A percentile compares a stretch with the other conserved stretches of the same genome.
These are phyloP conservation scores for Leucoraja ocellata DNA, from an alignment of 2,797 vertebrate genomes.

Conservation along the genomic window DNA sequence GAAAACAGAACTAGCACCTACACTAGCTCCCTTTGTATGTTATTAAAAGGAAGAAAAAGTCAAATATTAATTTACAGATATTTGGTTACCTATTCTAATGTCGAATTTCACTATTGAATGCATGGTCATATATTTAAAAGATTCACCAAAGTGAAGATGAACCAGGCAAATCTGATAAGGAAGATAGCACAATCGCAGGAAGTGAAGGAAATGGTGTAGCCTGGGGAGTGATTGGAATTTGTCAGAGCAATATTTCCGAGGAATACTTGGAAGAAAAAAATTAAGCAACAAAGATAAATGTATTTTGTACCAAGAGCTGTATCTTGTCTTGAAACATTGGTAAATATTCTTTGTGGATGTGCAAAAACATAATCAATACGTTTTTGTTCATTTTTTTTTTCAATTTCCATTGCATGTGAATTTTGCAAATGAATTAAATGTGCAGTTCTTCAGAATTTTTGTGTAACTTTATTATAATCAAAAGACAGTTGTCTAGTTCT, in stretches of 20 bases:
- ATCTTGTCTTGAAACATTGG: not conserved
- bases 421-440: not conserved
- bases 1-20: not conserved
- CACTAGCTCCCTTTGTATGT: not conserved
- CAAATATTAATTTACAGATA: not conserved
- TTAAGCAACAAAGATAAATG: not conserved
- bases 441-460: not conserved
- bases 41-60: not conserved
- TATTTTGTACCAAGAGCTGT: not conserved
- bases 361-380: not conserved
- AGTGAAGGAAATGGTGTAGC: not conserved
- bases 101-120: not conserved
- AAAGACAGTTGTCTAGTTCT: not conserved
- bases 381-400: not conserved
- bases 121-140: not conserved
- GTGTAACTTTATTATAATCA: not conserved
- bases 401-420: not conserved
- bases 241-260: conserved; percentile 21
- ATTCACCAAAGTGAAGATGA: conserved; percentile 34
- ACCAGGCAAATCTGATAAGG: not conserved
- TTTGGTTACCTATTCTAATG: not conserved
- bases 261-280: not conserved
- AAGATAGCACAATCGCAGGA: not conserved
- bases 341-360: not conserved
- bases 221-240: conserved; percentile 35